Conservation (phyloP, 1,140 invertebrate genomes). For the Drosophila kepulauana region DNA sequence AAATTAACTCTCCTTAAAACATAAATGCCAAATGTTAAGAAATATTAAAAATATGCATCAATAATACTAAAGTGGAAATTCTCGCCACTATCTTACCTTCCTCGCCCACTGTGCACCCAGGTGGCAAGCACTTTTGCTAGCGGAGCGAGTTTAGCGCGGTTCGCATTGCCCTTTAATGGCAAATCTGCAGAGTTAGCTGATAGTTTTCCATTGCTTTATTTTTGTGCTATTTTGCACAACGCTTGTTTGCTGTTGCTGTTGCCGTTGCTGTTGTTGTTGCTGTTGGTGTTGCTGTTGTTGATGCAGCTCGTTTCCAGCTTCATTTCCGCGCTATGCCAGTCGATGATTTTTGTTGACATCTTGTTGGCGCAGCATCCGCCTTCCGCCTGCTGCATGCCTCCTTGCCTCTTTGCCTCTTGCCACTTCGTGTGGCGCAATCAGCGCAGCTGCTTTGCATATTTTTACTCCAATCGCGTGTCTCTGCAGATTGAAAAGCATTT, state of each 20-base stretch:
- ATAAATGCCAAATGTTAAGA: too few relatives aligned
- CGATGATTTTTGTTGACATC: constrained; percentile 80
- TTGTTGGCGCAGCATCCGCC: constrained; percentile 68
- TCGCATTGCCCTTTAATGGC: constrained; percentile 38
- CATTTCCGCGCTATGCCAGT: constrained; percentile 71
- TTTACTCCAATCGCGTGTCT: constrained; percentile 56
- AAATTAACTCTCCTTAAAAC: too few relatives aligned
- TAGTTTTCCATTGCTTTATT: constrained; percentile 69
- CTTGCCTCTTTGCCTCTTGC: constrained; percentile 19
- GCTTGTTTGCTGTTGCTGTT: constrained; percentile 1
- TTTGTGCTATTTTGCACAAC: constrained; percentile 32
- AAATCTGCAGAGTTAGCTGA: constrained; percentile 50
- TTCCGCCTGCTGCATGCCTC: constrained; percentile 12
- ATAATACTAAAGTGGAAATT: too few relatives aligned
- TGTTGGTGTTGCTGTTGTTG: neutral
- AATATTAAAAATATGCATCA: too few relatives aligned
- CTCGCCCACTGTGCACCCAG: constrained; percentile 13
- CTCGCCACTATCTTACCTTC: neutral
- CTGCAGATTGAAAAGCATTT: constrained; percentile 76
- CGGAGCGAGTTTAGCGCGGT: constrained; percentile 3
- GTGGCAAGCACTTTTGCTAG: neutral
- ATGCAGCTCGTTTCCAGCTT: constrained; percentile 51
- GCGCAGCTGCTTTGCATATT: constrained; percentile 80
- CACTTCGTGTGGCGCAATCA: constrained; percentile 61
- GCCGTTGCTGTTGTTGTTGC: constrained; percentile 6